A percentile compares a stretch with the other conserved stretches of the same genome.
Conservation (phyloP, 2,888 invertebrate genomes). For the Cephalotes varians region DNA sequence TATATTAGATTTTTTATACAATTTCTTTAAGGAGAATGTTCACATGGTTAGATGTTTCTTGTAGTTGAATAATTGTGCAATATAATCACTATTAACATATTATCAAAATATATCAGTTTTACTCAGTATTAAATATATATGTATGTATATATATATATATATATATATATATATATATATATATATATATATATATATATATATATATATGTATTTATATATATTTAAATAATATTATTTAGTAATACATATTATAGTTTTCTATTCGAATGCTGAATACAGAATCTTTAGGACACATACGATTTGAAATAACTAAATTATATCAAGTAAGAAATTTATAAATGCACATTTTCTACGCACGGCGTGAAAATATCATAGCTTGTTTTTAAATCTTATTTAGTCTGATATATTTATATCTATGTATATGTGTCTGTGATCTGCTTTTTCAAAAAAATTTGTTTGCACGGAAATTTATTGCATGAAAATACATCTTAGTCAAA, state of each 20-base stretch:
- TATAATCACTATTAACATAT: slow-evolving; percentile 49
- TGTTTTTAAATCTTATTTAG: slow-evolving; percentile 52
- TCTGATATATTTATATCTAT: slow-evolving; percentile 44
- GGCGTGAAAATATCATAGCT: slow-evolving; percentile 44
- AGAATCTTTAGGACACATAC: not conserved
- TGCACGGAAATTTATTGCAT: slow-evolving; percentile 31
- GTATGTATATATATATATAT: too few species aligned
- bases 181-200: too few species aligned
- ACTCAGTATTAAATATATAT: too few species aligned
- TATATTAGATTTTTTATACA: not conserved
- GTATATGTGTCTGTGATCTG: slow-evolving; percentile 7
- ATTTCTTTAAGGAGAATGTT: slow-evolving; percentile 45
- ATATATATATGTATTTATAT: too few species aligned
- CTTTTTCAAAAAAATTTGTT: not conserved
- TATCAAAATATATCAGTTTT: slow-evolving; percentile 58
- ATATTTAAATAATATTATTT: too few species aligned
- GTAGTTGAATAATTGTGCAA: slow-evolving; percentile 47
- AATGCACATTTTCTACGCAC: slow-evolving; percentile 50
- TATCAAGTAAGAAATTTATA: slow-evolving; percentile 25
- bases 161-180: too few species aligned
- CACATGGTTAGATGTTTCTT: slow-evolving; percentile 54
- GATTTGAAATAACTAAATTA: slow-evolving; percentile 28
- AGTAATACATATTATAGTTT: slow-evolving; percentile 7
- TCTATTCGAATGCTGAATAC: not conserved
- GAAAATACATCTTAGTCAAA: not conserved